Percentiles rank a stretch among this genome's conserved stretches.
phyloP scores from a whole-genome alignment of 2,888 invertebrate species.

The Drosophila mettleri region DNA sequence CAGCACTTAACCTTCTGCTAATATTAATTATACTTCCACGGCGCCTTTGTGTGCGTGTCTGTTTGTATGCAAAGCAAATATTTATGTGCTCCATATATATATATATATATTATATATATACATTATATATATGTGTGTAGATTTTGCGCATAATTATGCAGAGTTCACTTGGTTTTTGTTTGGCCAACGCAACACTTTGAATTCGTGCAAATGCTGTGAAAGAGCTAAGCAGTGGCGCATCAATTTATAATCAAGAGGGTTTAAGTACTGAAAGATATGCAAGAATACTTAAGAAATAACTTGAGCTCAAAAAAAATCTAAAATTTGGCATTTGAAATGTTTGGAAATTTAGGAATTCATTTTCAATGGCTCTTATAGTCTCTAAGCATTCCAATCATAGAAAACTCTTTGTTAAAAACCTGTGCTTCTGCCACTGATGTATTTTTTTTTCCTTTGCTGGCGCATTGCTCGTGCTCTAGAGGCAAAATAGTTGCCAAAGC shows the following conservation, averaged over 20 bases:
- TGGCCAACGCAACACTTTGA: constrained; percentile 63
- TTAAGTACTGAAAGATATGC: not conserved
- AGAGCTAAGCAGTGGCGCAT: constrained; percentile 22
- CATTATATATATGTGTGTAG: constrained; percentile 21
- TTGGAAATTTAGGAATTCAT: not conserved
- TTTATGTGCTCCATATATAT: constrained; percentile 28
- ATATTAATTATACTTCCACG: constrained; percentile 46
- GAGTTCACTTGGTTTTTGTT: constrained; percentile 63
- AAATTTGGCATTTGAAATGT: not conserved
- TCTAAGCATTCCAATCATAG: not conserved
- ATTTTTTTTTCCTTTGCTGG: not conserved
- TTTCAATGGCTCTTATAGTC: not conserved
- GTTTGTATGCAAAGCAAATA: constrained; percentile 48
- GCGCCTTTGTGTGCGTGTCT: constrained; percentile 1
- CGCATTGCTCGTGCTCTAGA: constrained; percentile 20
- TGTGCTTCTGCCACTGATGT: constrained; percentile 30
- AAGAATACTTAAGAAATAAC: not conserved
- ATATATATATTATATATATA: not conserved
- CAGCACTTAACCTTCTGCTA: constrained; percentile 56
- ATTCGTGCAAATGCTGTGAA: constrained; percentile 38
- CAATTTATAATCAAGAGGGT: not conserved
- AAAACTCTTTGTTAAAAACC: not conserved
- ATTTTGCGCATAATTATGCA: constrained; percentile 72
- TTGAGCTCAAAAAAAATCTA: not conserved
- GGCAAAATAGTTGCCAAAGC: constrained; percentile 67